Evolutionary conservation across 1,140 invertebrate genomes (phyloP).

Genomic region (Drosophila kepulauana): DNA sequence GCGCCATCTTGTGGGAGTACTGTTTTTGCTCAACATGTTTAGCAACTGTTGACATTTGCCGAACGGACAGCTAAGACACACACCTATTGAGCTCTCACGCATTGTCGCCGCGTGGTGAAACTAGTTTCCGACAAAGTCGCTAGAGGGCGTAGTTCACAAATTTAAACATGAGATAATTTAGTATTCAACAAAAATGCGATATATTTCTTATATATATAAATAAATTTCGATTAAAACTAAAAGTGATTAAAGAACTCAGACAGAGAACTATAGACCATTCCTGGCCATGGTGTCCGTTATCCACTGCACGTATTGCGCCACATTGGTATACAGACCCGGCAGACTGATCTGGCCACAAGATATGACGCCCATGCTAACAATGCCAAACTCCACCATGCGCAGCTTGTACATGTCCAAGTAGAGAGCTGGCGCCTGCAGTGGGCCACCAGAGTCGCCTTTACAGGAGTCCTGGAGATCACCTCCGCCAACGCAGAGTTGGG

Average conservation of each 20-base stretch:
- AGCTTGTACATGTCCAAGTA: slow-evolving; percentile 54
- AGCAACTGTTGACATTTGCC: not conserved
- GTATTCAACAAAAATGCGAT: not conserved
- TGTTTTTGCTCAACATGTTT: not conserved
- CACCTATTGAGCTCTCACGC: too few relatives aligned
- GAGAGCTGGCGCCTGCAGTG: slow-evolving; percentile 63
- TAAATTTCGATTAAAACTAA: not conserved
- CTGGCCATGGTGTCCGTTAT: slow-evolving; percentile 84
- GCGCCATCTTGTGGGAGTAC: not conserved
- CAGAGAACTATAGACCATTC: slow-evolving; percentile 50
- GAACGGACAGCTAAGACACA: not conserved
- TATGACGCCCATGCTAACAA: slow-evolving; percentile 86
- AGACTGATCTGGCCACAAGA: slow-evolving; percentile 83
- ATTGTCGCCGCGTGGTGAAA: not conserved
- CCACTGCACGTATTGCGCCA: slow-evolving; percentile 84
- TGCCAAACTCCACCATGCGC: slow-evolving; percentile 82
- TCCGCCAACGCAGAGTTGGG: slow-evolving; percentile 72
- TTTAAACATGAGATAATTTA: not conserved
- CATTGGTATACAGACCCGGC: slow-evolving; percentile 85
- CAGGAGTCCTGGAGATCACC: slow-evolving; percentile 86
- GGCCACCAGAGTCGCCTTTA: slow-evolving; percentile 86
- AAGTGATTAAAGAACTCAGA: not conserved
- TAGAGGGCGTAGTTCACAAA: not conserved
- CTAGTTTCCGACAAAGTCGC: not conserved
- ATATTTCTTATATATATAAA: not conserved